These are phyloP conservation scores for Sebastes baramenuke DNA, from an alignment of 2,797 vertebrate genomes.

Conservation along the genomic window DNA sequence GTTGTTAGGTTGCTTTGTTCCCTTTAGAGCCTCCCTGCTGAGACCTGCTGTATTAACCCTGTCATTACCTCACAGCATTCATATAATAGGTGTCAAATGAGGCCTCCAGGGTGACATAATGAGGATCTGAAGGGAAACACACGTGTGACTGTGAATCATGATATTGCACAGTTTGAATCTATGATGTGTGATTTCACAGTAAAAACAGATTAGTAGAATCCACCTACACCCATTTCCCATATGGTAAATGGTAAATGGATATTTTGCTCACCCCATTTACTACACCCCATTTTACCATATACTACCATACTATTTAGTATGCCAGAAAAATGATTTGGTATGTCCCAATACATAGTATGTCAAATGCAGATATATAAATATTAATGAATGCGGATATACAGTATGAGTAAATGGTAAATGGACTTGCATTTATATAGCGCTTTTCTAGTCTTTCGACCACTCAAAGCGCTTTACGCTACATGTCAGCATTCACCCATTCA, in stretches of 20 bases:
- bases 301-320: no score
- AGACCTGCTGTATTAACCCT: neutral
- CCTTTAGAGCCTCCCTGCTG: neutral
- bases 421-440: accelerated
- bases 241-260: no score
- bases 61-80: conserved; percentile 21
- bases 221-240: neutral
- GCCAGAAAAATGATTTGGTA: no score
- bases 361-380: no score
- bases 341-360: no score
- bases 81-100: conserved; percentile 21
- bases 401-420: no score
- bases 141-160: neutral
- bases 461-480: no score
- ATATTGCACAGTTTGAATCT: neutral
- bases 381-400: no score
- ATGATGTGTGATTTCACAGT: neutral
- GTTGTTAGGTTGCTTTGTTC: neutral
- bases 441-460: no score
- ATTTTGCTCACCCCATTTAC: no score
- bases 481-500: no score
- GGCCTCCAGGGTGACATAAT: conserved; percentile 18
- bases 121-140: conserved; percentile 3
- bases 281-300: no score
- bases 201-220: neutral